phyloP scores from a whole-genome alignment of 2,113 vertebrate genomes.

The Antigone vipio region DNA sequence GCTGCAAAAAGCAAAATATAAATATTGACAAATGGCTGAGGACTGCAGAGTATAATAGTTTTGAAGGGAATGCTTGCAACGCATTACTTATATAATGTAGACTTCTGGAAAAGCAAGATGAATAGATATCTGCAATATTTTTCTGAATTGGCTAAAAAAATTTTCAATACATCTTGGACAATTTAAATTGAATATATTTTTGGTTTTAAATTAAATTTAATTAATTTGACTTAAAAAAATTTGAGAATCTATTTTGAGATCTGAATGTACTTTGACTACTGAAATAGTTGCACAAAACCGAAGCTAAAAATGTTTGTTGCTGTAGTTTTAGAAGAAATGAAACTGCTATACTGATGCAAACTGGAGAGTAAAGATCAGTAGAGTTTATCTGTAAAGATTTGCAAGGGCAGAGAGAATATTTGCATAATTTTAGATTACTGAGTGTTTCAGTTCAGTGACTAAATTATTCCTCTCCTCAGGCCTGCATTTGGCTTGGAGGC shows the following conservation, averaged over 20 bases:
- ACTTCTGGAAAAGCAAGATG: neutral
- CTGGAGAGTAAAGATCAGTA: neutral
- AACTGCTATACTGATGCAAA: neutral
- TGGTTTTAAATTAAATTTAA: neutral
- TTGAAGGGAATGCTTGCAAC: neutral
- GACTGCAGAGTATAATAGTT: neutral
- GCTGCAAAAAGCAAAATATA: neutral
- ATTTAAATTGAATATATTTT: neutral
- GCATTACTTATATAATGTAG: neutral
- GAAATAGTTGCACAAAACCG: neutral
- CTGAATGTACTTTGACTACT: neutral
- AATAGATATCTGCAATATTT: neutral
- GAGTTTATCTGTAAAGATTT: slow-evolving; percentile 17
- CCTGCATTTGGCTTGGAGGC: slow-evolving; percentile 23
- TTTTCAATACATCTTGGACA: neutral
- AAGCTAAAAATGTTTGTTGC: slow-evolving; percentile 30
- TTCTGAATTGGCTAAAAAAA: neutral
- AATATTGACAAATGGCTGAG: neutral
- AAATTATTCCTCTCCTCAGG: slow-evolving; percentile 37
- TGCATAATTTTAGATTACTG: slow-evolving; percentile 56
- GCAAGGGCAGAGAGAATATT: slow-evolving; percentile 57
- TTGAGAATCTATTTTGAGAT: neutral
- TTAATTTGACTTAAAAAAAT: neutral
- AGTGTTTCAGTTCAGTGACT: slow-evolving; percentile 54
- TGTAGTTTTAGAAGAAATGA: slow-evolving; percentile 12